phyloP scores from a whole-genome alignment of 2,113 vertebrate genomes.

The Monarcha castaneiventris region DNA sequence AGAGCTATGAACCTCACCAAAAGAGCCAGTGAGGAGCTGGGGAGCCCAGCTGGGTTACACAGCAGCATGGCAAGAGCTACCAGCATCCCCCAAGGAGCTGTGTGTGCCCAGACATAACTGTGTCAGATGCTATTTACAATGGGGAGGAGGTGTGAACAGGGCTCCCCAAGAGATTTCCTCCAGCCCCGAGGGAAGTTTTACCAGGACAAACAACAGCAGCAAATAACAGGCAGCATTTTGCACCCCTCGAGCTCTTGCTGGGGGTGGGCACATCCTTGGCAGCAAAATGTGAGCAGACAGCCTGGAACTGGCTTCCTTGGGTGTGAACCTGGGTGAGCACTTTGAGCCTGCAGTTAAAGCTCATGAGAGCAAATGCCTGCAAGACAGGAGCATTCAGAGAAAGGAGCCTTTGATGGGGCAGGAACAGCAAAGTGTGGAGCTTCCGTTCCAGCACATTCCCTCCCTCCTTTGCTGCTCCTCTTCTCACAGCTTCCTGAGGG shows the following conservation, averaged over 20 bases:
- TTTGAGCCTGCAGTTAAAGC: not conserved
- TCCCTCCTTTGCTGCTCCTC: slow-evolving; percentile 15
- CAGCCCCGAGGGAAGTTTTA: not conserved
- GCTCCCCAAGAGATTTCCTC: slow-evolving; percentile 41
- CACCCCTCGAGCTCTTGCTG: not conserved
- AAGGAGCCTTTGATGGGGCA: slow-evolving; percentile 41
- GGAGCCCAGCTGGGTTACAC: not conserved
- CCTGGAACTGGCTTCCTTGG: not conserved
- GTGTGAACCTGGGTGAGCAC: slow-evolving; percentile 15
- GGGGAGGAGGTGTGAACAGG: slow-evolving; percentile 31
- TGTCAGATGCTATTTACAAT: slow-evolving; percentile 38
- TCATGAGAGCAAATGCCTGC: slow-evolving; percentile 8
- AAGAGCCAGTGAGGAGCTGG: not conserved
- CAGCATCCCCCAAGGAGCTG: slow-evolving; percentile 17
- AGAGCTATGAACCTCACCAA: not conserved
- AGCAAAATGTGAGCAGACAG: slow-evolving; percentile 24
- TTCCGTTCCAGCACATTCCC: slow-evolving; percentile 43
- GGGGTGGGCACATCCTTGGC: slow-evolving; percentile 13
- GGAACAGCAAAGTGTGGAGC: not conserved
- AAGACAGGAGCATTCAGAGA: not conserved
- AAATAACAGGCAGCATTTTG: not conserved
- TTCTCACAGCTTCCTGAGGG: slow-evolving; percentile 42
- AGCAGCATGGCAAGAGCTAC: slow-evolving; percentile 15
- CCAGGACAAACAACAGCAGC: not conserved
- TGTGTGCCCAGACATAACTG: not conserved